Evolutionary conservation across 2,888 invertebrate genomes (phyloP).

Genomic region (Pristionchus entomophagus): DNA sequence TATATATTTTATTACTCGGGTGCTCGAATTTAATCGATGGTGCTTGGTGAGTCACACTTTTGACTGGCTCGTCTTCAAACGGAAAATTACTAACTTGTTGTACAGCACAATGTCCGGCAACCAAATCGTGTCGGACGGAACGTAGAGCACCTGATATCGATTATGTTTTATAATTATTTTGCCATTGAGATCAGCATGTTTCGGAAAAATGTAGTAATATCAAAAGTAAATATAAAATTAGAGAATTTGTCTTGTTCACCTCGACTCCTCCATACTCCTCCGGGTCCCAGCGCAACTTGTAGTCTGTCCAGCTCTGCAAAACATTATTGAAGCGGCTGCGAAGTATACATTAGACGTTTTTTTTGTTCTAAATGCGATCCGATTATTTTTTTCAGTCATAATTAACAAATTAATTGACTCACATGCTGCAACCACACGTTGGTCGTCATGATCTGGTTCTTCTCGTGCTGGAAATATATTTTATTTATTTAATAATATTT

Average conservation of each 20-base stretch:
- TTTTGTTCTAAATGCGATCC: too few relatives aligned
- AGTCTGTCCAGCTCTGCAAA: constrained; percentile 76
- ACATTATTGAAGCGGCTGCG: too few relatives aligned
- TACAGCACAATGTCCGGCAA: constrained; percentile 75
- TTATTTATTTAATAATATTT: neutral
- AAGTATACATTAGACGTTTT: too few relatives aligned
- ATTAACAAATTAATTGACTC: constrained; percentile 47
- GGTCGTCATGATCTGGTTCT: constrained; percentile 75
- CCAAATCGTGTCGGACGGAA: constrained; percentile 76
- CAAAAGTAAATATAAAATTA: neutral
- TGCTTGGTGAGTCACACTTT: neutral
- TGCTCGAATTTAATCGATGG: neutral
- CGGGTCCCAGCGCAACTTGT: constrained; percentile 75
- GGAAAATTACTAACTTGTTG: constrained; percentile 67
- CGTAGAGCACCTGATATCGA: constrained; percentile 68
- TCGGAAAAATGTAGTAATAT: neutral
- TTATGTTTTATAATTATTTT: neutral
- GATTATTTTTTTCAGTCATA: too few relatives aligned
- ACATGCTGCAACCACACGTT: constrained; percentile 76
- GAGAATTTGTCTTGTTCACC: constrained; percentile 45
- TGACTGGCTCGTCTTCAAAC: neutral
- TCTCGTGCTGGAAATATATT: constrained; percentile 83
- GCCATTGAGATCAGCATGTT: neutral
- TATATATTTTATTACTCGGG: neutral
- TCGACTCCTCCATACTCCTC: constrained; percentile 76